Base-by-base conservation (phyloP, 2,888 invertebrate species). In the Eugnorisma glareosa region DNA sequence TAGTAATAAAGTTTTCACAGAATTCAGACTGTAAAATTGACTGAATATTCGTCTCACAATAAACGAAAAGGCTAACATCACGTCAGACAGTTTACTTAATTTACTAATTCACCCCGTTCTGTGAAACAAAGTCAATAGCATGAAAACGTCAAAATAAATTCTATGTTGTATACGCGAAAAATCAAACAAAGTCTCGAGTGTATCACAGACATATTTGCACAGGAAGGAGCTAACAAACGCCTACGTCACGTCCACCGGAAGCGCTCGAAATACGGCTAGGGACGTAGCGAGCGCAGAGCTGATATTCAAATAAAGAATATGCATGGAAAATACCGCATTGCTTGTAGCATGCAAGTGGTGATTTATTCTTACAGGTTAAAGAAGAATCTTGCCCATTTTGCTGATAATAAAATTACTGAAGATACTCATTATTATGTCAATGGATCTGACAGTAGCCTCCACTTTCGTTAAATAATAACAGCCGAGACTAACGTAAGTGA, bases 211-310 rank as follows among this genome's bases (percentile, higher is more conserved):
- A 75, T 89, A 86, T 90, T 91, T 89, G 83, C 81, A 71, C 84
- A 86, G 88, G 86, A 87, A 86, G 85, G 79, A 79, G 77, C 80
- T 85, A 89, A 90, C 89, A 90, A 88, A 86, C 86, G 85, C 82
- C 82, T 83, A 77, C 77, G 79, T 84, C 87, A 88, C 84, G 82
- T 88, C 89, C 81, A 67, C 71, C 85, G 87, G 89, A 90, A 86
- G 84, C 71, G 68, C 54, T 75, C 63, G 63, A 63, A 68, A 82
- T 77, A 78, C 70, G 59, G 67, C 54, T 70, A 37, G 72, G 37
- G 64, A 77, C 69, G 43, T 51, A 67, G 75, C 57, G 68, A 67
- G 73, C 74, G 45, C 68, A 63, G 51, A 63, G 72, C 75, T 57
- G 59, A 71, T 74, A 63, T 83, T 72, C 64, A 81, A 84, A 84